Conservation (phyloP, 2,888 invertebrate species). For the Teinopalpus imperialis region DNA sequence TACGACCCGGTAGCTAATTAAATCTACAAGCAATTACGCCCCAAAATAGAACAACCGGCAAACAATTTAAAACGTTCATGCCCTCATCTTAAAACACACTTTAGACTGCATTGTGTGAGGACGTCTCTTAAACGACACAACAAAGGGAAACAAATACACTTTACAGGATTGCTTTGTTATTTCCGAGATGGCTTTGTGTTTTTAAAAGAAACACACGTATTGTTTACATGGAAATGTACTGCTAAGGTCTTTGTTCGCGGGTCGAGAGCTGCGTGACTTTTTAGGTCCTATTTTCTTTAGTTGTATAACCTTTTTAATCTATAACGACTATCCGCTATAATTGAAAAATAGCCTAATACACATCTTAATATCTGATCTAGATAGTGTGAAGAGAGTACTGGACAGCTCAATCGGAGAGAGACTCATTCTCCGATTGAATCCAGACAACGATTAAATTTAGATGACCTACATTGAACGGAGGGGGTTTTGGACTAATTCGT, state of each 20-base stretch:
- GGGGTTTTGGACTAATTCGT: background rate
- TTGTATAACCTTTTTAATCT: slow-evolving; percentile 6
- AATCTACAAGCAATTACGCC: slow-evolving; percentile 25
- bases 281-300: background rate
- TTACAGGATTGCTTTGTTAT: slow-evolving; percentile 13
- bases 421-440: no score
- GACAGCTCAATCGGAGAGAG: no score
- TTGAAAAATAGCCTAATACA: background rate
- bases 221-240: slow-evolving; percentile 1
- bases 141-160: slow-evolving; percentile 9
- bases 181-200: background rate
- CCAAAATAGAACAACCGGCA: background rate
- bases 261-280: slow-evolving; percentile 1
- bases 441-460: no score
- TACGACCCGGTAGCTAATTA: slow-evolving; percentile 14
- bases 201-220: background rate
- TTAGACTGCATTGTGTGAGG: background rate
- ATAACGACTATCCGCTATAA: background rate
- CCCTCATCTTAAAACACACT: background rate
- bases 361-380: no score
- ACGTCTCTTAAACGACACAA: slow-evolving; percentile 3
- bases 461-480: no score
- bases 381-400: no score
- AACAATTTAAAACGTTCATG: background rate
- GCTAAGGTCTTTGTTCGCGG: slow-evolving; percentile 12